Evolutionary conservation across 2,113 vertebrate genomes (phyloP).

Genomic region (Daphoenositta chrysoptera): DNA sequence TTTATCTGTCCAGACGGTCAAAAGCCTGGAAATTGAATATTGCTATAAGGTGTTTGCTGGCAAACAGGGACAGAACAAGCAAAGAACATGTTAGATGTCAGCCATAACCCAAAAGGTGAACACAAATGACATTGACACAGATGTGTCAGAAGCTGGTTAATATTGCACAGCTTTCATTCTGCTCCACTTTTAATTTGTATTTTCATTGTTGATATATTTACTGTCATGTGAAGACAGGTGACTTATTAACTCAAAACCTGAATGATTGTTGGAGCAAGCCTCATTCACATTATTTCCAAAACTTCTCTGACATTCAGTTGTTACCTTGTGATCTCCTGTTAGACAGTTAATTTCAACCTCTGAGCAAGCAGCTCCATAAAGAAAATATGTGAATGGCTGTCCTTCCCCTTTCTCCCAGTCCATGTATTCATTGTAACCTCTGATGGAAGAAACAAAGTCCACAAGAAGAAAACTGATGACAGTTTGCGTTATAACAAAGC

Average conservation of each 20-base stretch:
- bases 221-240: background rate
- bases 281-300: background rate
- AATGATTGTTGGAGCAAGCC: background rate
- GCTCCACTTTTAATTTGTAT: background rate
- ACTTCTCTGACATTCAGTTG: background rate
- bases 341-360: conserved; percentile 92
- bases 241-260: background rate
- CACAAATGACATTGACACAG: background rate
- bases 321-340: conserved; percentile 88
- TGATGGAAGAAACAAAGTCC: conserved; percentile 36
- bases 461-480: background rate
- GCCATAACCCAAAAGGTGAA: background rate
- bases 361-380: conserved; percentile 81
- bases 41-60: background rate
- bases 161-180: background rate
- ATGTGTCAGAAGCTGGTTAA: background rate
- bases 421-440: conserved; percentile 79
- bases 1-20: background rate
- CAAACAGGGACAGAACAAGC: background rate
- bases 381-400: conserved; percentile 78
- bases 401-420: conserved; percentile 88
- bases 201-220: background rate
- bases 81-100: background rate
- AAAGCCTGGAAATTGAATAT: background rate
- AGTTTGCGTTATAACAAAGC: background rate